A percentile compares a stretch with the other conserved stretches of the same genome.
Evolutionary conservation across 2,113 vertebrate genomes (phyloP).

Genomic region (Ammodytes dubius): DNA sequence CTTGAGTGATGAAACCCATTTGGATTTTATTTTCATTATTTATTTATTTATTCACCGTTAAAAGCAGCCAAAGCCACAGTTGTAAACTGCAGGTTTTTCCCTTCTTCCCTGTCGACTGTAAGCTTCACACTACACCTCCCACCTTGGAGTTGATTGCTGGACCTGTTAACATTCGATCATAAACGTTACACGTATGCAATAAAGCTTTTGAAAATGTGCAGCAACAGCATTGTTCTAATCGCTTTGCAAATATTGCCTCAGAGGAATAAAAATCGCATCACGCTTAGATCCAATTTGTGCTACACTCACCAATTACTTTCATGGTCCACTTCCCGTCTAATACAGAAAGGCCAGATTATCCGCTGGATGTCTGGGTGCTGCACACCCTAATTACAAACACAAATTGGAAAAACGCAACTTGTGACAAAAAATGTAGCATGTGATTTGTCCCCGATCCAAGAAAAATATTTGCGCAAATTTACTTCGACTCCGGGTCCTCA

Average conservation of each 20-base stretch:
- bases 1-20: slow-evolving; percentile 66
- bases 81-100: background rate
- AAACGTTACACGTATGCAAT: slow-evolving; percentile 64
- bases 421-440: slow-evolving; percentile 64
- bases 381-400: slow-evolving; percentile 84
- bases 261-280: slow-evolving; percentile 81
- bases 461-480: slow-evolving; percentile 73
- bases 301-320: slow-evolving; percentile 86
- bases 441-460: slow-evolving; percentile 59
- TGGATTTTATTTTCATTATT: slow-evolving; percentile 55
- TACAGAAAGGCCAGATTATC: slow-evolving; percentile 85
- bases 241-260: slow-evolving; percentile 80
- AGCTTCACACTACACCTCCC: slow-evolving; percentile 26
- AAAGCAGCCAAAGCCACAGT: slow-evolving; percentile 32
- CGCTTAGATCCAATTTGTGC: slow-evolving; percentile 86
- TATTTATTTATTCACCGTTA: slow-evolving; percentile 45
- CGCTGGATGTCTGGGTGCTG: slow-evolving; percentile 76
- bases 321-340: slow-evolving; percentile 83
- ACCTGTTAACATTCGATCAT: slow-evolving; percentile 67
- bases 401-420: slow-evolving; percentile 79
- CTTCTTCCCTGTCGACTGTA: slow-evolving; percentile 9
- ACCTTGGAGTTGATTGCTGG: slow-evolving; percentile 61
- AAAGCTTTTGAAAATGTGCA: slow-evolving; percentile 74
- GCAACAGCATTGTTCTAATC: slow-evolving; percentile 80
- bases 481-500: slow-evolving; percentile 48